phyloP scores from a whole-genome alignment of 2,113 vertebrate species.

The Onychostruthus taczanowskii region DNA sequence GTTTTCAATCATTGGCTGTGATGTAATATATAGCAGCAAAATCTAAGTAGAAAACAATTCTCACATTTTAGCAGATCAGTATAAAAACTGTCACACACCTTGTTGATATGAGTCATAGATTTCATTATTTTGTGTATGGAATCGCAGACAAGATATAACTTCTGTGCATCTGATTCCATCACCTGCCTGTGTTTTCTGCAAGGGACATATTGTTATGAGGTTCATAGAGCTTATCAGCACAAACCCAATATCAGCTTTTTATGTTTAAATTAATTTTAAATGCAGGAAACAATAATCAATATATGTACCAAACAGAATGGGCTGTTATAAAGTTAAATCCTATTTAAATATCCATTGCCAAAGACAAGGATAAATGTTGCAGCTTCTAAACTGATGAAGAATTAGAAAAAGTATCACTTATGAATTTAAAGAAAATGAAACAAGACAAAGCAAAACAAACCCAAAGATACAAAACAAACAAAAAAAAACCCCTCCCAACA shows the following conservation, averaged over 20 bases:
- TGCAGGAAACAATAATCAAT: background rate
- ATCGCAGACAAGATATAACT: background rate
- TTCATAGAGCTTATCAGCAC: background rate
- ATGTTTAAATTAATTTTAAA: background rate
- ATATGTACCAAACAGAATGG: rapidly evolving
- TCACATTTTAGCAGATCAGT: background rate
- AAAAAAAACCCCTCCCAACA: background rate
- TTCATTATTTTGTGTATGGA: background rate
- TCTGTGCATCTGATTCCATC: background rate
- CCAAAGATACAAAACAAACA: background rate
- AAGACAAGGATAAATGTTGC: background rate
- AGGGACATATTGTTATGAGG: background rate
- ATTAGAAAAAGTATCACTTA: background rate
- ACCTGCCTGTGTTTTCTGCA: background rate
- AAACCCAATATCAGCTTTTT: background rate
- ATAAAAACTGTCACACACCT: background rate
- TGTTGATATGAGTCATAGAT: background rate
- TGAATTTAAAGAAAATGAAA: background rate
- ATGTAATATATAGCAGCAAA: background rate
- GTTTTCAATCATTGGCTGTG: background rate
- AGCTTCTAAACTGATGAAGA: background rate
- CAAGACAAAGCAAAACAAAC: background rate
- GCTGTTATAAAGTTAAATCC: background rate
- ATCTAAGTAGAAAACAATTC: background rate
- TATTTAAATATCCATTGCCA: background rate